Evolutionary conservation across 2,888 invertebrate genomes (phyloP), one percentile per base, ranked within the genome.

Genomic region (Linyphia triangularis): DNA sequence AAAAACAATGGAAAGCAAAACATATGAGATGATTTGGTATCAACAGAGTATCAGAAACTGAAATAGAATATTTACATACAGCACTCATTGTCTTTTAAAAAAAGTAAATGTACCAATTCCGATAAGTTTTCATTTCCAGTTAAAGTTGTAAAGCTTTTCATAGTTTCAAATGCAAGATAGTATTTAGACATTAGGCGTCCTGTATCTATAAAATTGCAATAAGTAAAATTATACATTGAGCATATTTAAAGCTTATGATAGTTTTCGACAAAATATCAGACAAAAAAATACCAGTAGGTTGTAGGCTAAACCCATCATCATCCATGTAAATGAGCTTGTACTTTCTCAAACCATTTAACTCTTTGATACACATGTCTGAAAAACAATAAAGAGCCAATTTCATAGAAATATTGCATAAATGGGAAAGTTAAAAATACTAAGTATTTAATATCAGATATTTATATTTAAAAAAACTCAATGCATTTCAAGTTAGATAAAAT

Each of bases 131-230:
- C 93, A 5, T 90, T 91, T 28, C 92, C 92, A 19, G 89, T 90
- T 16, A 93, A 89, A 86, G 90, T 63, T 19, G 94, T 94, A 91
- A 96, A 95, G 65, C 94, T 92, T 92, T 95, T 95, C 95, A 96
- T 96, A 2, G 96, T 96, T 91, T 95, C 95, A 92, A 96, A 95
- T 83, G 95, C 95, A 82, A 94, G 91, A 84, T 92, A 93, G 92
- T 95, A 95, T 85, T 95, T 93, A 4, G 96, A 96, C 96, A 96
- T 96, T 51, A 96, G 93, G 33, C 93, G 93, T 0, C 96, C 96
- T 0, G 67, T 93, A 93, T 0, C 95, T 75, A 19, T 13, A 24
- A 28, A 33, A 79, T 37, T n/a, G 16, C 13, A 69, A n/a, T 26
- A 16, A 37, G 19, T 19, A 73, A 77, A 63, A 40, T 28, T 2